Percentiles rank a stretch among this genome's conserved stretches.
Conservation (phyloP, 1,140 invertebrate species). For the Anoplophora glabripennis region DNA sequence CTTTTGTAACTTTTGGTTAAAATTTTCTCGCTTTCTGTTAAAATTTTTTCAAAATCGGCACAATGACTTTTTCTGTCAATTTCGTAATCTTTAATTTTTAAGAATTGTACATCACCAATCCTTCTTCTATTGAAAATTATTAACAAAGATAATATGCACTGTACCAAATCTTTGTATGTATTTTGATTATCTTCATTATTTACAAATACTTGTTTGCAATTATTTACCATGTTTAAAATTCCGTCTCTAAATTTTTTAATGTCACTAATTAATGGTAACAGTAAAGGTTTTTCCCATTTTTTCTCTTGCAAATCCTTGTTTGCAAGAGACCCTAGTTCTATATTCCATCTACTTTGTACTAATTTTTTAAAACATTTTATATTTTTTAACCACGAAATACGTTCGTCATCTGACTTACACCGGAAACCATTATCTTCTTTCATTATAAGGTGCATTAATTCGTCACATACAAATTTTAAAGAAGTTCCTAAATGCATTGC, state of each 20-base stretch:
- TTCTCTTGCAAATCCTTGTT: constrained; percentile 33
- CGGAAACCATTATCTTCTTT: constrained; percentile 23
- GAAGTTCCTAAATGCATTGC: constrained; percentile 24
- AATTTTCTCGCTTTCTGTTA: constrained; percentile 27
- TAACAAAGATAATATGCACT: constrained; percentile 23
- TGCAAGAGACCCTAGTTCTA: constrained; percentile 24
- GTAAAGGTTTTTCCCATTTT: constrained; percentile 29
- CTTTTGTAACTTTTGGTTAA: constrained; percentile 31
- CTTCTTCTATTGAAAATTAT: constrained; percentile 33
- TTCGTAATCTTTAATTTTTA: constrained; percentile 31
- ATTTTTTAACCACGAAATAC: constrained; percentile 14
- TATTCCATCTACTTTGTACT: constrained; percentile 22
- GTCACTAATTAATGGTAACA: constrained; percentile 28
- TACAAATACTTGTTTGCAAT: background rate
- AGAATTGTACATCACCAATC: constrained; percentile 33
- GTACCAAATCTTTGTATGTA: constrained; percentile 15
- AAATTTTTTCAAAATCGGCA: constrained; percentile 29
- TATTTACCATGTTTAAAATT: constrained; percentile 5
- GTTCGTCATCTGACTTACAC: constrained; percentile 18
- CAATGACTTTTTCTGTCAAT: constrained; percentile 20
- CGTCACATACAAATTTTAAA: constrained; percentile 24
- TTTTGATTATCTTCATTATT: constrained; percentile 1
- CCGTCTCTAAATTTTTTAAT: constrained; percentile 8
- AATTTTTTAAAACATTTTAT: constrained; percentile 28
- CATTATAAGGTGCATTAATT: constrained; percentile 22